These are phyloP conservation scores for Stomorhina lunata DNA, from an alignment of 2,888 invertebrate genomes.

Conservation along the genomic window DNA sequence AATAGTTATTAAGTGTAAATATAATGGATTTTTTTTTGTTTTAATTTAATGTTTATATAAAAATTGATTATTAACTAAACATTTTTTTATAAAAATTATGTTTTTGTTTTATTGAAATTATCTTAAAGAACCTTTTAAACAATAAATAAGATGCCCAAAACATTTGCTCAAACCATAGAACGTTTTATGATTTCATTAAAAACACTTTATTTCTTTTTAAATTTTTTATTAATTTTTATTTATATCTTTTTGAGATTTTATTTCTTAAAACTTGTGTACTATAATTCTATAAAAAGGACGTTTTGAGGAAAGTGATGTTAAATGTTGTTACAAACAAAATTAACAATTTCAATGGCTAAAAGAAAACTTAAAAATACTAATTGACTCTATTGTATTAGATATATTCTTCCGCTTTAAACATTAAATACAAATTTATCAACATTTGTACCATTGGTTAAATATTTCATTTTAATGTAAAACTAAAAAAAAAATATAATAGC, in stretches of 20 bases:
- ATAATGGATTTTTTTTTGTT: constrained; percentile 31
- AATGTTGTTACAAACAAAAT: constrained; percentile 6
- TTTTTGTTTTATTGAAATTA: background rate
- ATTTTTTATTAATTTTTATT: background rate
- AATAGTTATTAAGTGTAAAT: constrained; percentile 41
- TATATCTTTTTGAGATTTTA: constrained; percentile 2
- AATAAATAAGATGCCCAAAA: no score
- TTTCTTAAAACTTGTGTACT: background rate
- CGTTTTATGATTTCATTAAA: no score
- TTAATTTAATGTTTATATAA: background rate
- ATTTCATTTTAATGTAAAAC: constrained; percentile 35
- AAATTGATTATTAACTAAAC: constrained; percentile 6
- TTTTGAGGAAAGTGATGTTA: constrained; percentile 22
- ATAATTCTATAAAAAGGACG: constrained; percentile 43
- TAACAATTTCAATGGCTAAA: background rate
- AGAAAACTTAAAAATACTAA: constrained; percentile 26
- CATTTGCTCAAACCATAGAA: no score
- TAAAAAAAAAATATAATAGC: constrained; percentile 11
- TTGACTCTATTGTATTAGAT: constrained; percentile 23
- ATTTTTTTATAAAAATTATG: constrained; percentile 24
- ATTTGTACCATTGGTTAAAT: constrained; percentile 56
- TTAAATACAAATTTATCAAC: constrained; percentile 53
- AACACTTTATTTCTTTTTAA: no score
- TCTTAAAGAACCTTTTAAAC: no score
- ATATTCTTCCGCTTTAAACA: background rate